Base-by-base conservation (phyloP, 2,888 invertebrate species). In the Plemyria rubiginata region DNA sequence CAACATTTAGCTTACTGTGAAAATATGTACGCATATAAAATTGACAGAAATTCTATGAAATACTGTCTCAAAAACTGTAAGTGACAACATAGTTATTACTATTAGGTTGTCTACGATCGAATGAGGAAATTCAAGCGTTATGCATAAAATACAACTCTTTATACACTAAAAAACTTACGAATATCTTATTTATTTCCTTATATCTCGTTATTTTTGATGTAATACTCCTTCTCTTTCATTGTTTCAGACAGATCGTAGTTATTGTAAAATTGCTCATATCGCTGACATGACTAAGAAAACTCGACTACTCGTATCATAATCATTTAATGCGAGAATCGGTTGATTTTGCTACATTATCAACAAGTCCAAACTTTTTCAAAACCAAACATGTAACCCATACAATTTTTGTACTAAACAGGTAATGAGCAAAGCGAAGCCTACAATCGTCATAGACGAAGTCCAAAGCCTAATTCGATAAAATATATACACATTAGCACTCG, bases 341-440 rank as follows among this genome's bases (percentile, higher is more conserved):
- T 69, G 68, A 60, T 48, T 56, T 45, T 40, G 54, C 62, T 60
- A 65, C 49, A 63, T 60, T 49, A 71, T 73, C 69, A 78, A 77
- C 72, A 76, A 77, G 75, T 54, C 71, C 70, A 72, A 75, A 76
- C 70, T 70, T 76, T 77, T 73, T 67, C 57, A 63, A 68, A 78
- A 76, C 75, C 79, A 75, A 70, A 71, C 66, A 76, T 75, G 75
- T 75, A 56, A 60, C 51, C 72, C 77, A 69, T 62, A 74, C 72
- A 75, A 74, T 80, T 85, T 88, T 92, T 92, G 92, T 92, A 92
- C 92, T 92, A 87, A 86, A 86, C 90, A 92, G 92, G 91, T 84
- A 84, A 86, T 88, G 87, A 90, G 88, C 86, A 87, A 86, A 84
- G 78, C 79, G 73, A 76, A 70, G 65, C 70, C 67, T 67, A 62